phyloP scores from a whole-genome alignment of 2,797 vertebrate genomes.

The Aselliscus stoliczkanus region DNA sequence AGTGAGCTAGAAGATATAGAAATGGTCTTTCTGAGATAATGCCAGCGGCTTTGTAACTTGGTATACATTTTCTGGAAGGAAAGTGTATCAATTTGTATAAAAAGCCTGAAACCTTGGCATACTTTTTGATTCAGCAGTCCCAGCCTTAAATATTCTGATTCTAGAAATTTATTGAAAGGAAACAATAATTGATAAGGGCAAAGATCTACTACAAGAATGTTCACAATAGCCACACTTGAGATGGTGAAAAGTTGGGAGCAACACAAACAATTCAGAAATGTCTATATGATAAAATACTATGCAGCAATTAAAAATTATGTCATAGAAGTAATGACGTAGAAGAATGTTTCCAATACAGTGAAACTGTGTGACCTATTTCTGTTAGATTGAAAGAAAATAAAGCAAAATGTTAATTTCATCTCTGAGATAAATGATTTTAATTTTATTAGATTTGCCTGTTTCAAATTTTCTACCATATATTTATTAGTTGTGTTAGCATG shows the following conservation, averaged over 20 bases:
- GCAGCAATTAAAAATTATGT: background rate
- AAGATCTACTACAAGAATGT: background rate
- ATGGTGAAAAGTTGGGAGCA: background rate
- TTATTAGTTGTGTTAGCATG: background rate
- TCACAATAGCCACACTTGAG: background rate
- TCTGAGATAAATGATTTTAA: slow-evolving; percentile 32
- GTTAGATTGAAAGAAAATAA: background rate
- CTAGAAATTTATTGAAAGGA: background rate
- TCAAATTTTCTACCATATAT: background rate
- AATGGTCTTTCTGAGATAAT: background rate
- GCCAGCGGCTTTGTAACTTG: background rate
- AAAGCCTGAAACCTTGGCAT: background rate
- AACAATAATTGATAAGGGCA: background rate
- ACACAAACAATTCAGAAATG: background rate
- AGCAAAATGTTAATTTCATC: background rate
- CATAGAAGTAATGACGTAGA: background rate
- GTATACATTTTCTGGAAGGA: background rate
- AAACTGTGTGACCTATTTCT: background rate
- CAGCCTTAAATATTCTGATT: background rate
- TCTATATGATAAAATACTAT: background rate
- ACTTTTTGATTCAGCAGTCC: background rate
- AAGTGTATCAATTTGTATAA: background rate
- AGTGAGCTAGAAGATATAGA: background rate
- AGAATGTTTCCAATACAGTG: background rate
- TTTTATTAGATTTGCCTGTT: slow-evolving; percentile 1